Conservation (phyloP, 30 jellyfish, hydroid and myxozoan genomes). For the Sanderia malayensis region DNA sequence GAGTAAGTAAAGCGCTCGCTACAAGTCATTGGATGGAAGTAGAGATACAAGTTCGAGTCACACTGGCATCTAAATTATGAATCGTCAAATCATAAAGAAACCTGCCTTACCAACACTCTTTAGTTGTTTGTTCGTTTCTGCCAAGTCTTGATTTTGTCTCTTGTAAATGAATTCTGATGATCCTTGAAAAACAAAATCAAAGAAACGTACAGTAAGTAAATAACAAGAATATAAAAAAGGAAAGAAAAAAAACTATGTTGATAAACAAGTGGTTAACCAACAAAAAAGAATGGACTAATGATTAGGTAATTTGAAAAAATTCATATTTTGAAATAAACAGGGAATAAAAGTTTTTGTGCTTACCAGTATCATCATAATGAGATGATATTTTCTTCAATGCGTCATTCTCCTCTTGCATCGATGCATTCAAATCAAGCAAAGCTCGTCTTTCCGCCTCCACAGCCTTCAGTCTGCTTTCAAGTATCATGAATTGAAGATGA, state of each 20-base stretch:
- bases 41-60: too few relatives aligned
- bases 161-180: slow-evolving; percentile 41
- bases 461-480: slow-evolving; percentile 36
- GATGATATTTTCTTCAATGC: slow-evolving; percentile 47
- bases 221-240: too few relatives aligned
- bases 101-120: slow-evolving; percentile 32
- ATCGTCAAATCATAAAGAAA: not conserved
- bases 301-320: too few relatives aligned
- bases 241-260: too few relatives aligned
- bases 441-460: slow-evolving; percentile 67
- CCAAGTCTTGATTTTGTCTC: slow-evolving; percentile 43
- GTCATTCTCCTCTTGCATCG: slow-evolving; percentile 61
- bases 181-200: too few relatives aligned
- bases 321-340: too few relatives aligned
- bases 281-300: too few relatives aligned
- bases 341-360: too few relatives aligned
- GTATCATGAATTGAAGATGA: slow-evolving; percentile 29
- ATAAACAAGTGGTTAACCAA: too few relatives aligned
- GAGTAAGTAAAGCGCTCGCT: not conserved
- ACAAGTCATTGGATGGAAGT: too few relatives aligned
- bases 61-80: too few relatives aligned
- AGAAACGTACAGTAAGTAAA: too few relatives aligned
- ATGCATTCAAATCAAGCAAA: slow-evolving; percentile 47
- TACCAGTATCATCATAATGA: slow-evolving; percentile 39
- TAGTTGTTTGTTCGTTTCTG: slow-evolving; percentile 32